Base-by-base conservation (phyloP, 2,888 invertebrate genomes). In the Tuta absoluta region DNA sequence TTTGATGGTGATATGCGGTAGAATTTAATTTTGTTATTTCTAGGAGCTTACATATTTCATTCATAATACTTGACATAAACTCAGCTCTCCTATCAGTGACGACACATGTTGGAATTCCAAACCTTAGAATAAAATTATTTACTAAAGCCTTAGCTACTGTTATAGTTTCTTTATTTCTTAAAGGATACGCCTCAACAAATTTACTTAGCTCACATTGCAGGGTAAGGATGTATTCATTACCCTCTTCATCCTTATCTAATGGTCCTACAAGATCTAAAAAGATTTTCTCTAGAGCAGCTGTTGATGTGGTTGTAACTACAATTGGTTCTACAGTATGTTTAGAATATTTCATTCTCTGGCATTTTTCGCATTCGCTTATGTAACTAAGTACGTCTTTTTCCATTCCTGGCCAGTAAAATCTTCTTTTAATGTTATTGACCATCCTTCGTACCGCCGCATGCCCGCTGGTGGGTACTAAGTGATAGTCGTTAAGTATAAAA, bases 371-470 rank as follows among this genome's bases (percentile, higher is more conserved):
- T 53, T n/a, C 53, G 5, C 28, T 37, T 3, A 71, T 68, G 63
- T 53, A 72, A 0, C 56, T 53, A n/a, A 17, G 62, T 7, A 72
- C 65, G 53, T 71, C 71, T 11, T 67, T 68, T 51, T 66, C 51
- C 49, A 69, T 60, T 14, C 63, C 38, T 48, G 49, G 53, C 65
- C 67, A 67, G 21, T 49, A 65, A 17, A 48, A 66, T 23, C 59
- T 62, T 49, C 38, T 58, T 37, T 61, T 68, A 12, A 67, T 63
- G 56, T 59, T 68, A 57, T 68, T 65, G 0, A 19, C 10, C 66
- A 65, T 68, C 49, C 65, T 48, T n/a, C 59, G 48, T 23, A 66
- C 53, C 4, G 65, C 68, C 1, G 63, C 62, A 41, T 66, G 66
- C 21, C 65, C 68, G 59, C 67, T 68, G n/a, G 28, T 28, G 28